phyloP scores from a whole-genome alignment of 1,140 invertebrate species.

The Lepidurus apus region DNA sequence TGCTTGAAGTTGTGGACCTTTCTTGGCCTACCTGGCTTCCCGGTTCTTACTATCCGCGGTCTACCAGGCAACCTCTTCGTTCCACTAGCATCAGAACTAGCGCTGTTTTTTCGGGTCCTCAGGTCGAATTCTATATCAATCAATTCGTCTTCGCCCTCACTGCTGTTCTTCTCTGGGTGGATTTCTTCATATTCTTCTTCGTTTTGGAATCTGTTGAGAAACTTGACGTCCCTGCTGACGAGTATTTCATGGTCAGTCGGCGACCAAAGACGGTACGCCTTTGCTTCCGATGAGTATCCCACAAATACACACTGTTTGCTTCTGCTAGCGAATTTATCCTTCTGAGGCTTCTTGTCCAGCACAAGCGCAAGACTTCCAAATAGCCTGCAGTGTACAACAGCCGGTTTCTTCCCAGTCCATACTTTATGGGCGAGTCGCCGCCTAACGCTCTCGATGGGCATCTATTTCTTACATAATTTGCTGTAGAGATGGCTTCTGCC shows the following conservation, averaged over 20 bases:
- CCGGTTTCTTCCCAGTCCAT: constrained; percentile 38
- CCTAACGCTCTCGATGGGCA: constrained; percentile 24
- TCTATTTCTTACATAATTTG: constrained; percentile 46
- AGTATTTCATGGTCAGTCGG: not conserved
- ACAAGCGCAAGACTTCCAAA: constrained; percentile 40
- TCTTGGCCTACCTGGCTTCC: not conserved
- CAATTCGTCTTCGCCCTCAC: not conserved
- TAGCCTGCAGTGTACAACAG: constrained; percentile 38
- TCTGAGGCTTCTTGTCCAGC: constrained; percentile 34
- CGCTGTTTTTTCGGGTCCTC: not conserved
- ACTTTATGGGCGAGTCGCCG: constrained; percentile 38
- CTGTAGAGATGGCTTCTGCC: constrained; percentile 47
- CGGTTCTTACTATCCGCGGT: not conserved
- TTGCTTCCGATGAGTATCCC: not conserved
- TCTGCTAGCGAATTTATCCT: constrained; percentile 29
- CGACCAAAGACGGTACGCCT: constrained; percentile 23
- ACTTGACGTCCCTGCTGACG: constrained; percentile 18
- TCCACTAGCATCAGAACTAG: not conserved
- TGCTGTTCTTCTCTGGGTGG: not conserved
- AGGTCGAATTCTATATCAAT: not conserved
- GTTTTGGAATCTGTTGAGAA: not conserved
- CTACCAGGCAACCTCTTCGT: not conserved
- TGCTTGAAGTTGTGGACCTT: not conserved
- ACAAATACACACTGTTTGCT: constrained; percentile 24
- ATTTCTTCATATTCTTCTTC: not conserved